Evolutionary conservation across 2,888 invertebrate genomes (phyloP), one percentile per base, ranked within the genome.

Genomic region (Drepanosiphum platanoidis): DNA sequence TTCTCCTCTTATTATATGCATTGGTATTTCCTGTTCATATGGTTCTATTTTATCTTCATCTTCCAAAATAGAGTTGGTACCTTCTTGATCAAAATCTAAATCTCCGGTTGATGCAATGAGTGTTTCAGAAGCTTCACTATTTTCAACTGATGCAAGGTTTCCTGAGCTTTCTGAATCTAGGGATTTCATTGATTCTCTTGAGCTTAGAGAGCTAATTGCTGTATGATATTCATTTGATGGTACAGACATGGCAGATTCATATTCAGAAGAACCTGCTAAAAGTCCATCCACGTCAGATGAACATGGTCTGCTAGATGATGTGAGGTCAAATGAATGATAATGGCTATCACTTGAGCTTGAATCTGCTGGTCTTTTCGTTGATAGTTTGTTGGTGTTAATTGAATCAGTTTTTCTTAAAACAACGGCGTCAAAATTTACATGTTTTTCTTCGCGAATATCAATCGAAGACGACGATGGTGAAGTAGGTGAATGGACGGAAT

Each of bases 81-180:
- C 93, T 88, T 93, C 92, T 87, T 94, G 92, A 88, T 94, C 94
- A 88, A 94, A 93, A 89, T 94, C 94, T 77, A 94, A 90, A 89
- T 96, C 96, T 89, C 95, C 94, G 13, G 95, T 94, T 3, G 98
- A 97, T 22, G 97, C 96, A 15, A 98, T 94, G 13, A 98, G 90
- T 1, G 98, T 98, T 91, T 97, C 97, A 0, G 97, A 97, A 11
- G 92, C 90, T 90, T 98, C 97, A 52, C 97, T 97, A 61, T 96
- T 93, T 90, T 97, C 97, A 87, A 96, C 93, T 89, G 96, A 96
- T 0, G 95, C 96, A 86, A 97, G 91, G 89, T 96, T 95, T 30
- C 96, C 96, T 0, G 96, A 96, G 87, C 95, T 95, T 90, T 96
- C 94, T 2, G 96, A 97, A 89, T 96, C 96, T 70, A 97, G 91